These are phyloP conservation scores for Aricia agestis DNA, from an alignment of 1,140 invertebrate species.

Conservation along the genomic window DNA sequence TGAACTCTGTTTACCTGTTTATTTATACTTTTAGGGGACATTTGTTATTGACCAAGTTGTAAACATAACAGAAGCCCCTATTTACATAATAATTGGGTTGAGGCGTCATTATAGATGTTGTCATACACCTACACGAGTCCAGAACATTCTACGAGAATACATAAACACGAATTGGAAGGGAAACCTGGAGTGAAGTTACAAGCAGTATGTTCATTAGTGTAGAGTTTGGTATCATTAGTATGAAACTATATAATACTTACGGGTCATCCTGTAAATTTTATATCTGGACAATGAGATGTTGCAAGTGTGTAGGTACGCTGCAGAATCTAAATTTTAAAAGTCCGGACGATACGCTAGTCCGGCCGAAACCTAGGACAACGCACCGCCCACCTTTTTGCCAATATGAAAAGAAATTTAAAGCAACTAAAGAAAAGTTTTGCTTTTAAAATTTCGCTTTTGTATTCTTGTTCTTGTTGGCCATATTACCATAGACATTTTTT, in stretches of 20 bases:
- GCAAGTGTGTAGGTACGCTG: constrained; percentile 5
- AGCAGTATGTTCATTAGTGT: neutral
- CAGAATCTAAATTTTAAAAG: constrained; percentile 28
- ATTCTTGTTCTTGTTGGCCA: constrained; percentile 42
- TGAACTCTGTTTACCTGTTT: neutral
- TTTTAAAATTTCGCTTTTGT: constrained; percentile 20
- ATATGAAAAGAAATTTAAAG: constrained; percentile 57
- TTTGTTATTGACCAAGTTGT: neutral
- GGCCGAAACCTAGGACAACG: constrained; percentile 73
- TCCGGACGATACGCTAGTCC: constrained; percentile 72
- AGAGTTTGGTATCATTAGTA: neutral
- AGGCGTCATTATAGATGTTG: constrained; percentile 29
- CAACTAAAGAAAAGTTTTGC: constrained; percentile 55
- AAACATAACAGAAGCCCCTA: constrained; percentile 15
- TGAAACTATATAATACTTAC: constrained; percentile 47
- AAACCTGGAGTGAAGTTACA: neutral
- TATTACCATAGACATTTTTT: constrained; percentile 23
- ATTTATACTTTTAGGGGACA: neutral
- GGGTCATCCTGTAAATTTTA: constrained; percentile 57
- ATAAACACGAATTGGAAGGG: no score
- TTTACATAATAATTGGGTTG: constrained; percentile 31
- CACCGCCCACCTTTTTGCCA: constrained; percentile 64
- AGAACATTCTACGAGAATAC: constrained; percentile 42
- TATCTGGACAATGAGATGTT: constrained; percentile 28
- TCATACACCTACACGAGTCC: constrained; percentile 39